Evolutionary conservation across 2,113 vertebrate genomes (phyloP), one percentile per base, ranked within the genome.

Genomic region (Pelvicachromis taeniatus): DNA sequence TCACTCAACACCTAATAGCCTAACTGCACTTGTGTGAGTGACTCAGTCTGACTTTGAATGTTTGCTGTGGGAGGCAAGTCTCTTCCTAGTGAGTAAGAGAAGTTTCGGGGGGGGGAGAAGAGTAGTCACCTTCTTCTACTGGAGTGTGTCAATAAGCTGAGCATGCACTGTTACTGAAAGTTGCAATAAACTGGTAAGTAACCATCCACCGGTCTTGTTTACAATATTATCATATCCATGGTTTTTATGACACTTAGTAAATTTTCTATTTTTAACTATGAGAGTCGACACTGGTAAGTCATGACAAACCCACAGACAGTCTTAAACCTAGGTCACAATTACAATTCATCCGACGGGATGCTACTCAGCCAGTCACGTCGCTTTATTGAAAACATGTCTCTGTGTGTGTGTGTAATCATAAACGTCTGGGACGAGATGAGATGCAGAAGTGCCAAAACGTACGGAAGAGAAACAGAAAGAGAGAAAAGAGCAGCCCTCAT

Each of bases 131-230:
- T 48, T 73, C 14, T 48, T 48, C 14, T 48, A 4, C 14, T 29
- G 14, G 21, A 48, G 23, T 29, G 65, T 7, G 14, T 48, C 42
- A 9, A 48, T 73, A 73, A 73, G 42, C 42, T 48, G 42, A 48
- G 23, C 23, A 73, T 73, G 23, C 40, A 73, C 40, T 73, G 40
- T 29, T 73, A 73, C 40, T 70, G 5, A 70, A 17, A 40, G 35
- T 12, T 68, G n/a, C 35, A 42, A 70, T 70, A 70, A 70, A 73
- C 68, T 73, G 42, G 42, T 73, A 42, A 73, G 23, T 73, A 48
- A 48, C 68, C 5, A 42, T 68, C 14, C 13, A 50, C 48, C 5
- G 4, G 16, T 17, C 8, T 1, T 45, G 65, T 68, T 68, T 68
- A 68, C 12, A 23, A 23, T 68, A 68, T 68, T 70, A 29, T 9